Evolutionary conservation across 2,888 invertebrate genomes (phyloP).

Genomic region (Doris montereyensis): DNA sequence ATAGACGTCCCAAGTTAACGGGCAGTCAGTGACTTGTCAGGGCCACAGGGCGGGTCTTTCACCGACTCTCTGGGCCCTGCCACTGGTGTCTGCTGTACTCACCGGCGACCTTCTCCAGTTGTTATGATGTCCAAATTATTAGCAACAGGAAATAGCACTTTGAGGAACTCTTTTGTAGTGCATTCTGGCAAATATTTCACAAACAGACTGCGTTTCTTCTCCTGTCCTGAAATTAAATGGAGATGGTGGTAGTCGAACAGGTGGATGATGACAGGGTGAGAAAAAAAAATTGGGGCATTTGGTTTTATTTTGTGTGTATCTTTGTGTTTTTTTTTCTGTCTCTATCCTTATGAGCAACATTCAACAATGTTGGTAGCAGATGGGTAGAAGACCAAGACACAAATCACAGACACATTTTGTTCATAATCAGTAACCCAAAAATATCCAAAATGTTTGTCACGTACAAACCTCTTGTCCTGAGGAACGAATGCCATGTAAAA

Average conservation of each 20-base stretch:
- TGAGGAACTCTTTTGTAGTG: conserved; percentile 44
- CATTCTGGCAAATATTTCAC: conserved; percentile 44
- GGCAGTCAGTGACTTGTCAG: conserved; percentile 20
- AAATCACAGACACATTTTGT: too few species aligned
- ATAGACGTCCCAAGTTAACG: conserved; percentile 1
- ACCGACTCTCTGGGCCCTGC: conserved; percentile 41
- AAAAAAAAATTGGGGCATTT: too few species aligned
- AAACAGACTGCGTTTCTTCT: conserved; percentile 43
- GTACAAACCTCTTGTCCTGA: too few species aligned
- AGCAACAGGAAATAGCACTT: conserved; percentile 44
- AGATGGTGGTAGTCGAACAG: conserved; percentile 37
- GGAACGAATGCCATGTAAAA: too few species aligned
- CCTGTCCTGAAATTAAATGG: conserved; percentile 44
- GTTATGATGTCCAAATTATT: conserved; percentile 44
- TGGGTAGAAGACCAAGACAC: too few species aligned
- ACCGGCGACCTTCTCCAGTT: conserved; percentile 42
- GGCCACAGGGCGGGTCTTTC: conserved; percentile 39
- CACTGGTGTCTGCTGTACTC: conserved; percentile 39
- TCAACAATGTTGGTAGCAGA: too few species aligned
- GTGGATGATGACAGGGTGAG: background rate
- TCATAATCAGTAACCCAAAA: too few species aligned
- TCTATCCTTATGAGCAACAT: too few species aligned
- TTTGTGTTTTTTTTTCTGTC: too few species aligned
- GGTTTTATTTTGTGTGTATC: too few species aligned
- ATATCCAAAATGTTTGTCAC: too few species aligned